phyloP scores from a whole-genome alignment of 2,797 vertebrate species.

The Labeo calbasu region DNA sequence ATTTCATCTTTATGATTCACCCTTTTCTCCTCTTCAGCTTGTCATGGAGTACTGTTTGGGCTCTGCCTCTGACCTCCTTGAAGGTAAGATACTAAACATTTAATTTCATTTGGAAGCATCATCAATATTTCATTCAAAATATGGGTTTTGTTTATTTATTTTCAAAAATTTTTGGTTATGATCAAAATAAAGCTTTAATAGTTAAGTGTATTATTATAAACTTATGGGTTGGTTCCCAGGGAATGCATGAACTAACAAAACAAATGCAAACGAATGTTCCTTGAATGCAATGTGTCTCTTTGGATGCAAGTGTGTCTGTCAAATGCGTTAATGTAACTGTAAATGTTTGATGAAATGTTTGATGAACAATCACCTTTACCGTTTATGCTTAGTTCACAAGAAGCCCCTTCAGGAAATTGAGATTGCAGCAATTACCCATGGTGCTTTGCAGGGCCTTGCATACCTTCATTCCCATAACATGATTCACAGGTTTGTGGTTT shows the following conservation, averaged over 20 bases:
- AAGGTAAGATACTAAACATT: slow-evolving; percentile 81
- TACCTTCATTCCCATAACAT: slow-evolving; percentile 99
- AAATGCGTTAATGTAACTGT: background rate
- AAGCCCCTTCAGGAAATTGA: slow-evolving; percentile 98
- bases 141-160: background rate
- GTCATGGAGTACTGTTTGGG: slow-evolving; percentile 99
- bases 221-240: background rate
- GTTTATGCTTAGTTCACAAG: slow-evolving; percentile 89
- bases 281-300: background rate
- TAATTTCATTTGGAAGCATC: background rate
- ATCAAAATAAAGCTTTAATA: background rate
- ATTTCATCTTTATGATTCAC: background rate
- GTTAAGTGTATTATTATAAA: background rate
- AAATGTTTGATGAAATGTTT: background rate
- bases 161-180: background rate
- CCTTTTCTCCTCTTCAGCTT: slow-evolving; percentile 74
- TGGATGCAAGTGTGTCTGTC: background rate
- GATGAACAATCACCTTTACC: background rate
- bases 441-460: slow-evolving; percentile 97
- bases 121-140: slow-evolving; percentile 7
- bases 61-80: slow-evolving; percentile 96
- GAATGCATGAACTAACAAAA: background rate
- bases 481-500: slow-evolving; percentile 90
- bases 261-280: background rate
- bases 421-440: slow-evolving; percentile 98